Evolutionary conservation across 2,888 invertebrate species (phyloP).

Genomic region (Sepiola atlantica): DNA sequence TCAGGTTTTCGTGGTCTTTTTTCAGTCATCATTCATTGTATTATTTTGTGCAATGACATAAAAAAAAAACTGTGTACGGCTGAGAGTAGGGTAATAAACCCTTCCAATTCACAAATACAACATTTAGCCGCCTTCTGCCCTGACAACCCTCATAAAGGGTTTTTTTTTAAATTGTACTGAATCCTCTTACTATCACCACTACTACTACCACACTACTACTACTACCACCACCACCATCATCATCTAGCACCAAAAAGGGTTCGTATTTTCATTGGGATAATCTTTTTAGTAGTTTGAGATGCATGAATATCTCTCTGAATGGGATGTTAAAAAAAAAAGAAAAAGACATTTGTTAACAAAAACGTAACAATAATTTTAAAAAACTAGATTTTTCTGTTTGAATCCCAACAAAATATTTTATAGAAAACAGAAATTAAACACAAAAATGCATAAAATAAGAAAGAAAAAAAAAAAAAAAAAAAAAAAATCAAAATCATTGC

Average conservation of each 20-base stretch:
- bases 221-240: background rate
- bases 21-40: background rate
- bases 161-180: background rate
- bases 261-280: background rate
- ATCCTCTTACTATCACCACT: background rate
- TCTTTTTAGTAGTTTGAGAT: background rate
- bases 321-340: background rate
- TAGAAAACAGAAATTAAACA: background rate
- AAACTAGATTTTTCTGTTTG: background rate
- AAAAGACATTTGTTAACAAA: background rate
- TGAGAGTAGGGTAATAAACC: background rate
- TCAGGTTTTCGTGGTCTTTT: background rate
- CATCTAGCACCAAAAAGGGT: background rate
- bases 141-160: background rate
- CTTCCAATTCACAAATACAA: background rate
- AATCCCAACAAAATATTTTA: background rate
- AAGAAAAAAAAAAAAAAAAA: too few species aligned
- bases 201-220: background rate
- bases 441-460: background rate
- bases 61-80: background rate
- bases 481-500: too few species aligned
- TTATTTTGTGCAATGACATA: constrained; percentile 32
- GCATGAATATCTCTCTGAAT: constrained; percentile 8
- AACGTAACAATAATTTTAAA: background rate
- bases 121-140: background rate